Evolutionary conservation across 2,797 vertebrate species (phyloP), one percentile per base, ranked within the genome.

Genomic region (Myotis planiceps): DNA sequence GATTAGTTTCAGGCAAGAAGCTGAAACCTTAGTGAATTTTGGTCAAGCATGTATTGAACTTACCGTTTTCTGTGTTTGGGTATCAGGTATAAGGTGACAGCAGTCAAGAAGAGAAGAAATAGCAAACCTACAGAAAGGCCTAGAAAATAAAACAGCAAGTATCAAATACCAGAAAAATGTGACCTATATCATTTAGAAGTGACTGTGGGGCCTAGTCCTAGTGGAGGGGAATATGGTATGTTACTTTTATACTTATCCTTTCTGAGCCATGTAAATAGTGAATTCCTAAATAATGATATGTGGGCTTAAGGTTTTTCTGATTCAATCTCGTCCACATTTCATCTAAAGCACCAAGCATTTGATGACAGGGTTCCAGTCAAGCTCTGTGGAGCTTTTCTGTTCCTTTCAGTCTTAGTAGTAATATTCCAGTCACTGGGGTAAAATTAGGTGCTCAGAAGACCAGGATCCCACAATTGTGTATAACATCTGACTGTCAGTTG

Each of bases 1-100:
- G 32, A 79, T 95, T 79, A 49, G n/a, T 63, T 94, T 86, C 15
- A 72, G 27, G 45, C 37, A 88, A 91, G 37, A 92, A 79, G 39
- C 9, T 27, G 32, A 69, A 72, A 37, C 1, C 5, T 68, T 12
- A 74, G n/a, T 80, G 29, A 32, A 37, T 63, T 82, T 90, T 85
- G 37, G 42, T 69, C 49, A 72, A 88, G 9, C 13, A 89, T 34
- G 23, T 14, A 45, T 37, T 75, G 49, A 63, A 96, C 98, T 99
- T 97, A 99, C 98, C 95, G 97, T 98, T 92, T 75, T 92, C 96
- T 98, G 83, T 93, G 45, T 93, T 98, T 98, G 47, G 95, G 88
- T 90, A 97, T 71, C 32, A 98, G 85, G 92, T 47, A 96, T 95
- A 96, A 96, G 72, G 37, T 10, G 32, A 96, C 0, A 16, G 27